Conservation (phyloP, 2,797 vertebrate genomes). For the Rhynchotus rufescens region DNA sequence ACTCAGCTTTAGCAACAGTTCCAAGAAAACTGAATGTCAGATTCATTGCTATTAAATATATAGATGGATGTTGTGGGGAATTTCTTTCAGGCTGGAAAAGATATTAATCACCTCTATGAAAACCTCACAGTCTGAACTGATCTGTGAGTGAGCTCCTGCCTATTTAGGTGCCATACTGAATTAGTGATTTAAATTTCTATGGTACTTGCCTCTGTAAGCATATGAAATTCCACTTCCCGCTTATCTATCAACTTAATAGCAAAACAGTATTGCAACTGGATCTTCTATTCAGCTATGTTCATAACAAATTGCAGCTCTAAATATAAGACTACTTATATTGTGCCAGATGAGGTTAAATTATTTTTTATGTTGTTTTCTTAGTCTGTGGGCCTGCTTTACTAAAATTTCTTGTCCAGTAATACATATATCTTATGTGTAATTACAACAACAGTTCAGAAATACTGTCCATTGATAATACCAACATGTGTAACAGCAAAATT, state of each 20-base stretch:
- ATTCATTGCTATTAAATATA: background rate
- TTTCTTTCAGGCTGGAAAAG: background rate
- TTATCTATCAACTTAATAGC: background rate
- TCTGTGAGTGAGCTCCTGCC: background rate
- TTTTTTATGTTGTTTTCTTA: background rate
- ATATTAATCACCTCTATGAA: background rate
- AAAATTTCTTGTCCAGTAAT: background rate
- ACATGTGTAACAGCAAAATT: background rate
- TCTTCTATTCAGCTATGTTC: background rate
- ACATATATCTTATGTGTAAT: background rate
- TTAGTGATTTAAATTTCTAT: background rate
- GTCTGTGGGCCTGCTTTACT: background rate
- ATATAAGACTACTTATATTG: background rate
- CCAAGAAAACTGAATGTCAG: background rate
- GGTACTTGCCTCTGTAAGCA: background rate
- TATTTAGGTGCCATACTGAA: background rate
- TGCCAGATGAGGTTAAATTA: background rate
- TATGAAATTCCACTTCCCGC: background rate
- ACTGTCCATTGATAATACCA: background rate
- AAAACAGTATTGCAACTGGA: background rate
- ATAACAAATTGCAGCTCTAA: background rate
- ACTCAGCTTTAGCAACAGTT: background rate
- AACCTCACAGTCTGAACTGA: background rate
- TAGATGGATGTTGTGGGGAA: background rate
- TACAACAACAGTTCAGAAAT: background rate